These are phyloP conservation scores for Tenthredo amoena DNA, from an alignment of 2,888 invertebrate species.

Conservation along the genomic window DNA sequence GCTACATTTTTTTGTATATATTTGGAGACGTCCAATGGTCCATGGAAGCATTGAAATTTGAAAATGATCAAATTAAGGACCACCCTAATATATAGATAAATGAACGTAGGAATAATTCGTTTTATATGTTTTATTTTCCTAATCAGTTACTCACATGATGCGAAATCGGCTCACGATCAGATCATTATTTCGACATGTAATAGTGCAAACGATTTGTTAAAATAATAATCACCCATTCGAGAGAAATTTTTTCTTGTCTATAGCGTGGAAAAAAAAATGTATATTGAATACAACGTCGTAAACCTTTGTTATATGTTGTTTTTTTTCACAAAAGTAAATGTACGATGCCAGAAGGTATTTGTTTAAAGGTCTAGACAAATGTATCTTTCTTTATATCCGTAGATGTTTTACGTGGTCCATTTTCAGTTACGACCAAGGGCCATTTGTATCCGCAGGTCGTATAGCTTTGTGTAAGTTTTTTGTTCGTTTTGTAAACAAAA, in stretches of 20 bases:
- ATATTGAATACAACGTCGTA: not conserved
- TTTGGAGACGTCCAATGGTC: too few relatives aligned
- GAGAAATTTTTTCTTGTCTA: not conserved
- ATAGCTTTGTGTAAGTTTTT: not conserved
- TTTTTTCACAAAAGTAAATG: not conserved
- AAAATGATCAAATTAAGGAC: too few relatives aligned
- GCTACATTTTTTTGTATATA: too few relatives aligned
- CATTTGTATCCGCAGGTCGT: constrained; percentile 16
- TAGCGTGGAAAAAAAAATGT: not conserved
- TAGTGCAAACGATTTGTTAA: not conserved
- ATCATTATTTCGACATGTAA: not conserved
- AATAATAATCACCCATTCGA: not conserved
- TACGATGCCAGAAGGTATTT: constrained; percentile 10
- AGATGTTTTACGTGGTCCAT: not conserved
- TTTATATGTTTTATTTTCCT: not conserved
- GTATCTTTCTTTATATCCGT: constrained; percentile 19
- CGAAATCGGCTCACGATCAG: not conserved
- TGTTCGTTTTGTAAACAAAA: not conserved
- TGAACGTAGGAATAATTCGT: not conserved
- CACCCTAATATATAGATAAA: not conserved
- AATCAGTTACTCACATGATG: not conserved
- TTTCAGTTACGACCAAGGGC: not conserved
- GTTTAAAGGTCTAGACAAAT: constrained; percentile 17
- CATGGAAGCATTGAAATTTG: too few relatives aligned
- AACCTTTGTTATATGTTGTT: not conserved